phyloP scores from a whole-genome alignment of 37 sponge, comb jelly and placozoan species.

The Oopsacas minuta region DNA sequence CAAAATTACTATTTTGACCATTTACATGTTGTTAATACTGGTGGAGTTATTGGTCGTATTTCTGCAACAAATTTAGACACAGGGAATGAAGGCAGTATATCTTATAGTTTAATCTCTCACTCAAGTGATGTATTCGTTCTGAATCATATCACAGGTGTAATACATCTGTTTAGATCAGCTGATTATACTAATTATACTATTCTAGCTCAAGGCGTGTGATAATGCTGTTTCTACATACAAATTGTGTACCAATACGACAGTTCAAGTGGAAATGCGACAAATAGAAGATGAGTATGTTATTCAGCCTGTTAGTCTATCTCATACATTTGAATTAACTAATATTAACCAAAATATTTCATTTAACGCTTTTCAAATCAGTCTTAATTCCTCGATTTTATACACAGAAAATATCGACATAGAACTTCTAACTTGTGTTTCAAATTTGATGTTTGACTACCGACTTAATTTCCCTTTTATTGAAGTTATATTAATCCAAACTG shows the following conservation, averaged over 20 bases:
- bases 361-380: not conserved
- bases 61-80: constrained; percentile 7
- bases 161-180: not conserved
- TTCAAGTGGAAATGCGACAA: not conserved
- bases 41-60: not conserved
- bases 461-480: not conserved
- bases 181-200: not conserved
- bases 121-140: not conserved
- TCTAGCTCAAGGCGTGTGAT: not conserved
- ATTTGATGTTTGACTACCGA: not conserved
- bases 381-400: not conserved
- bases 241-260: not conserved
- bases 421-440: not conserved
- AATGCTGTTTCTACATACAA: not conserved
- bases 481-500: not conserved
- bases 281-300: not conserved
- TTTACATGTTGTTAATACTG: not conserved
- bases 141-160: not conserved
- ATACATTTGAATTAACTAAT: not conserved
- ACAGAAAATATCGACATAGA: not conserved
- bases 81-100: not conserved
- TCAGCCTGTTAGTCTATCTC: not conserved
- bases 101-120: not conserved
- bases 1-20: not conserved
- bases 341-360: not conserved